Percentiles rank a stretch among this genome's conserved stretches.
Conservation (phyloP, 2,113 vertebrate species). For the Leptobrachium ailaonicum region DNA sequence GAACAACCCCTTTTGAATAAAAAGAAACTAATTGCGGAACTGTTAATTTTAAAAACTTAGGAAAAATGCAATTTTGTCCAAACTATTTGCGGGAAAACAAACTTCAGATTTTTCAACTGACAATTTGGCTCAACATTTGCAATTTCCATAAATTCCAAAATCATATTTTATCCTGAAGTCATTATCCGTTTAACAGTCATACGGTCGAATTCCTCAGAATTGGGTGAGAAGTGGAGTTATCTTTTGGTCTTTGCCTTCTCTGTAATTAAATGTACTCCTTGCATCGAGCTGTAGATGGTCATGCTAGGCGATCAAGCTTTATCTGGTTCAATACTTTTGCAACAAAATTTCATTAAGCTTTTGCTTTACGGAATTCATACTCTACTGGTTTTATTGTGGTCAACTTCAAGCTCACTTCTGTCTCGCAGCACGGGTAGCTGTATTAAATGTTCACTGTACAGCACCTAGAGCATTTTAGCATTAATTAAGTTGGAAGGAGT, state of each 20-base stretch:
- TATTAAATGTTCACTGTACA: conserved; percentile 55
- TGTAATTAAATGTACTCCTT: conserved; percentile 25
- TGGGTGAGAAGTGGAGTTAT: conserved; percentile 26
- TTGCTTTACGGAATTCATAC: conserved; percentile 61
- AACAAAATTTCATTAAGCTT: conserved; percentile 61
- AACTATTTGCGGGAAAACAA: no score
- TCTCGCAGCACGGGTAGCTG: conserved; percentile 59
- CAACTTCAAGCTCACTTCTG: conserved; percentile 59
- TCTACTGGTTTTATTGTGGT: conserved; percentile 64
- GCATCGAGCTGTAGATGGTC: conserved; percentile 56
- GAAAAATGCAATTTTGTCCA: no score
- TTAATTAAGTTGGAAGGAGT: conserved; percentile 62
- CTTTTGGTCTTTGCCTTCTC: conserved; percentile 50
- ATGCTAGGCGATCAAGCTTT: conserved; percentile 55
- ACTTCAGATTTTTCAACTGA: no score
- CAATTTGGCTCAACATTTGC: no score
- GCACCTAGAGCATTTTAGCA: conserved; percentile 55
- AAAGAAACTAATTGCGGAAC: no score
- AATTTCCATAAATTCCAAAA: no score
- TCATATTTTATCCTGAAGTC: no score
- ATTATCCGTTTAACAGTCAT: no score
- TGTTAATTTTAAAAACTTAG: no score
- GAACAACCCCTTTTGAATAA: no score
- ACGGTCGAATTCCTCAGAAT: no score
- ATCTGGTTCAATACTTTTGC: conserved; percentile 65